Conservation (phyloP, 2,888 invertebrate species). For the Argyresthia goedartella region DNA sequence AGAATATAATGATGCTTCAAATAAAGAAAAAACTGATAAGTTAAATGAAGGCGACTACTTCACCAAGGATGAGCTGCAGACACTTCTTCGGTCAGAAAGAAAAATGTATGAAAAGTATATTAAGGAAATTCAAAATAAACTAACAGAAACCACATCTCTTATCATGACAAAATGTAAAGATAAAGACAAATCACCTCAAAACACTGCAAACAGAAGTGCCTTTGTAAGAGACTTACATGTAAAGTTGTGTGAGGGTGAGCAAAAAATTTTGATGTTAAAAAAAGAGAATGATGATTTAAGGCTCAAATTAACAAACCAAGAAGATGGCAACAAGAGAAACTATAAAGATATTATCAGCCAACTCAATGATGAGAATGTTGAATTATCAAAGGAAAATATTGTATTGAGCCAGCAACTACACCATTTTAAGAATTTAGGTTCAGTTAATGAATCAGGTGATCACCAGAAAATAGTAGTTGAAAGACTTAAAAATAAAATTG, state of each 20-base stretch:
- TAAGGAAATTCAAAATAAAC: slow-evolving; percentile 39
- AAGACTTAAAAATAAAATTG: slow-evolving; percentile 40
- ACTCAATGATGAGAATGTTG: slow-evolving; percentile 53
- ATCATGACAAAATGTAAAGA: slow-evolving; percentile 34
- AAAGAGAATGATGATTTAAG: slow-evolving; percentile 59
- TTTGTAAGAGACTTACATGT: slow-evolving; percentile 52
- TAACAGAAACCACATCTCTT: slow-evolving; percentile 43
- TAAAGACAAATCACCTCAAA: slow-evolving; percentile 14
- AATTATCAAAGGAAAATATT: slow-evolving; percentile 58
- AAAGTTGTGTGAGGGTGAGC: slow-evolving; percentile 61
- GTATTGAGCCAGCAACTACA: slow-evolving; percentile 44
- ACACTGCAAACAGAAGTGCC: slow-evolving; percentile 23
- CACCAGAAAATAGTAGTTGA: slow-evolving; percentile 34
- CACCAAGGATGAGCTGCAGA: slow-evolving; percentile 34
- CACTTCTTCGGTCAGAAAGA: slow-evolving; percentile 49
- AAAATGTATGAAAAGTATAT: slow-evolving; percentile 54
- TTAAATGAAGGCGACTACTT: slow-evolving; percentile 28
- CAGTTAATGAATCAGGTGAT: slow-evolving; percentile 27
- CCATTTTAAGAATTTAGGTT: slow-evolving; percentile 37
- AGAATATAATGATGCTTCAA: slow-evolving; percentile 15
- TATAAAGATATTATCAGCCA: slow-evolving; percentile 55
- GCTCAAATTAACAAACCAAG: slow-evolving; percentile 23
- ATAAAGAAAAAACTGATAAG: slow-evolving; percentile 18
- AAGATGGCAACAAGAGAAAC: slow-evolving; percentile 39
- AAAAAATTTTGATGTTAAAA: slow-evolving; percentile 53